A percentile compares a stretch with the other conserved stretches of the same genome.
These are phyloP conservation scores for Lobophora halterata DNA, from an alignment of 2,888 invertebrate species.

Conservation along the genomic window DNA sequence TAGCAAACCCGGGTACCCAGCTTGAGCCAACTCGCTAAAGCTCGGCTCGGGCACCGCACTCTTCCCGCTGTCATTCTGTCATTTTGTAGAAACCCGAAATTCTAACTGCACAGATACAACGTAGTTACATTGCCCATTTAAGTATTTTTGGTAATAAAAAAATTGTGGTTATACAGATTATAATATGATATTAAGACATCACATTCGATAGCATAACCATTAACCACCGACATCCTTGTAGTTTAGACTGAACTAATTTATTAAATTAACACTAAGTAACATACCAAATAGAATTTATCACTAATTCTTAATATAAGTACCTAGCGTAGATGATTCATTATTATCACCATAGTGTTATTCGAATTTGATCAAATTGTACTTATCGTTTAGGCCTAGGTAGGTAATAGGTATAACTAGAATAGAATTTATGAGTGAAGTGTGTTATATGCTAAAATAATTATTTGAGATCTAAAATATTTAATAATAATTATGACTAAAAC, in stretches of 20 bases:
- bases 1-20: too few relatives aligned
- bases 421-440: constrained; percentile 7
- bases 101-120: too few relatives aligned
- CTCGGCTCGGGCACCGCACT: too few relatives aligned
- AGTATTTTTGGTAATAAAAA: too few relatives aligned
- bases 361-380: constrained; percentile 27
- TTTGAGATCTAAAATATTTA: background rate
- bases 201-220: constrained; percentile 27
- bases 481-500: background rate
- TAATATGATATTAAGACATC: constrained; percentile 28
- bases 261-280: constrained; percentile 53
- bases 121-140: too few relatives aligned
- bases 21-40: too few relatives aligned
- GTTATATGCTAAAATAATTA: constrained; percentile 3
- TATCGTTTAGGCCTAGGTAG: constrained; percentile 12
- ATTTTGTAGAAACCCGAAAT: too few relatives aligned
- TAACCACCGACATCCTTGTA: constrained; percentile 69
- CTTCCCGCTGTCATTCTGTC: too few relatives aligned
- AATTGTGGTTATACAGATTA: constrained; percentile 9
- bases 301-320: constrained; percentile 28
- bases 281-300: constrained; percentile 64
- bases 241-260: constrained; percentile 71
- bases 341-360: constrained; percentile 3
- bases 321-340: constrained; percentile 25
- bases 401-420: background rate